phyloP scores from a whole-genome alignment of 2,113 vertebrate genomes.

The Varanus salvator region DNA sequence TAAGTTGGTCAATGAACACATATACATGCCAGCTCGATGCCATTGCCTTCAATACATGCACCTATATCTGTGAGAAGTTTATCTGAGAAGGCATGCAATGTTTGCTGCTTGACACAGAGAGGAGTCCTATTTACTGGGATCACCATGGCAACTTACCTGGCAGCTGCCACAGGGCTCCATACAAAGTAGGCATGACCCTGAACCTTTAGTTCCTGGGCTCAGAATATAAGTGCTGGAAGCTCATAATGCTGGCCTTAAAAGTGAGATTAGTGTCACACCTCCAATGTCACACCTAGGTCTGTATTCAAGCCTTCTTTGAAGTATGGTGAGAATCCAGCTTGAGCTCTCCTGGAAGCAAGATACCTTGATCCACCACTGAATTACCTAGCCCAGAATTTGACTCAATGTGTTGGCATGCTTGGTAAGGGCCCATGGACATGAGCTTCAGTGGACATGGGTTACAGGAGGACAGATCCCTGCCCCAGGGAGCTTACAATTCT shows the following conservation, averaged over 20 bases:
- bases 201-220: slow-evolving; percentile 1
- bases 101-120: background rate
- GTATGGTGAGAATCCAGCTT: background rate
- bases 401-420: background rate
- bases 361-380: background rate
- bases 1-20: too few species aligned
- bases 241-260: background rate
- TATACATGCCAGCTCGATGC: background rate
- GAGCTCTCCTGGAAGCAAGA: too few species aligned
- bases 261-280: background rate
- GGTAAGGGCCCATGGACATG: background rate
- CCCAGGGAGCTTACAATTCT: background rate
- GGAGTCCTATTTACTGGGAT: background rate
- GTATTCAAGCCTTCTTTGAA: background rate
- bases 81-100: background rate
- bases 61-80: background rate
- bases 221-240: background rate
- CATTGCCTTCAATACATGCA: background rate
- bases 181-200: background rate
- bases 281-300: background rate
- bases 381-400: background rate
- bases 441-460: background rate
- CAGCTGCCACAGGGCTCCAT: slow-evolving; percentile 7
- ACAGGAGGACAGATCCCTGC: background rate
- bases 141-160: slow-evolving; percentile 20